Evolutionary conservation across 2,113 vertebrate genomes (phyloP), one percentile per base, ranked within the genome.

Genomic region (Pluvianellus socialis): DNA sequence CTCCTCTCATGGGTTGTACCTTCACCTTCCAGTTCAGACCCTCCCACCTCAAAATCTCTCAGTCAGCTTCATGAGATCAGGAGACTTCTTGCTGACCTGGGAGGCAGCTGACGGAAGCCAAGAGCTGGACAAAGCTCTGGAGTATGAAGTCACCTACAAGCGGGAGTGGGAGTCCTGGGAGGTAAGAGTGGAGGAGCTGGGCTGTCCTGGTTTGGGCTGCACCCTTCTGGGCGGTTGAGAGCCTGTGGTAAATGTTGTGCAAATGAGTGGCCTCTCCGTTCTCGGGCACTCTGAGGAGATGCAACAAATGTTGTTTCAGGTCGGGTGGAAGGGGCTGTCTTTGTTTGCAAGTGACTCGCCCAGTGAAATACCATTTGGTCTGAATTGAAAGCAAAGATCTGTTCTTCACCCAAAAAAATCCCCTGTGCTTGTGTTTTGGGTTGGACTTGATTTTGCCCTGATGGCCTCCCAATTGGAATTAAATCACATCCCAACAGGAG

Each of bases 111-210:
- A 40, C 55, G 90, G 84, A 90, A 95, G 24, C 49, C 75, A 52
- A 50, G 77, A 35, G 62, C 47, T 97, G 81, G 73, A 89, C 14
- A 16, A 20, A 8, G 62, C 52, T 4, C 53, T 98, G 86, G 90
- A 98, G 15, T 98, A 96, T 33, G 97, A 98, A 95, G 96, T 98
- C 58, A 32, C 42, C 61, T 98, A 97, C 89, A 98, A 86, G 84
- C 23, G 72, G 44, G 70, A 90, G 1, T 97, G 97, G 96, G 98
- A 98, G 38, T 35, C 96, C 49, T 98, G 98, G 98, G 97, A 98
- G 98, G 98, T 98, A 98, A 75, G 97, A 68, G 50, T 1, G 0
- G 66, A 91, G 65, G 8, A 67, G 35, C 21, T 2, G 7, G 53
- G 21, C 77, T 61, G 27, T 23, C 32, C 52, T 71, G 68, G 7